phyloP scores from a whole-genome alignment of 2,888 invertebrate genomes.

The Chalcosyrphus nemorum region DNA sequence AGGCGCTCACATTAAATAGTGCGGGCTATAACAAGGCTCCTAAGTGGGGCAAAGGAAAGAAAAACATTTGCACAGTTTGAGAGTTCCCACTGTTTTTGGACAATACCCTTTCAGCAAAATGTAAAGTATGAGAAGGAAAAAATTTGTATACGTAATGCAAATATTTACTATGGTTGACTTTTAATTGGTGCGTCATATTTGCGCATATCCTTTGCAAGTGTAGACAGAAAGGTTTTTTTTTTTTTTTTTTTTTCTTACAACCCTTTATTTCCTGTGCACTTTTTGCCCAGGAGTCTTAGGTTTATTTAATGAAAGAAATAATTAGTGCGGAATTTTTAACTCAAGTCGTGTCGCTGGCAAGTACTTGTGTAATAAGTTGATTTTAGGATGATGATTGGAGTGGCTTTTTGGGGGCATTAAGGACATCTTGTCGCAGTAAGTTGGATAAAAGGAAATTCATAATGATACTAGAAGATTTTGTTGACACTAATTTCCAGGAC shows the following conservation, averaged over 20 bases:
- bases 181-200: constrained; percentile 69
- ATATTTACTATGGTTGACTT: constrained; percentile 68
- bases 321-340: neutral
- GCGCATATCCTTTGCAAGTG: constrained; percentile 37
- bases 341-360: neutral
- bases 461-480: neutral
- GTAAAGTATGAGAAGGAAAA: constrained; percentile 16
- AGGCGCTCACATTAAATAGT: constrained; percentile 8
- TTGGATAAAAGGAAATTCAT: neutral
- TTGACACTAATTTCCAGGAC: constrained; percentile 10
- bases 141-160: constrained; percentile 65
- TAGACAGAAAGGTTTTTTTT: neutral
- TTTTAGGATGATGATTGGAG: constrained; percentile 1
- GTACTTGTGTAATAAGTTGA: neutral
- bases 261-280: too few relatives aligned
- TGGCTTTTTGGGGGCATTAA: neutral
- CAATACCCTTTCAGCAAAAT: constrained; percentile 7
- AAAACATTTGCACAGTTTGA: constrained; percentile 44
- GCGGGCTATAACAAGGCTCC: constrained; percentile 1
- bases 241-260: constrained; percentile 6
- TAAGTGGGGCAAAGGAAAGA: constrained; percentile 17
- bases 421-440: neutral
- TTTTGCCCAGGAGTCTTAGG: neutral
- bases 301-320: constrained; percentile 31
- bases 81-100: constrained; percentile 2